Percentiles rank a stretch among this genome's conserved stretches.
Evolutionary conservation across 2,113 vertebrate species (phyloP).

Genomic region (Callithrix jacchus): DNA sequence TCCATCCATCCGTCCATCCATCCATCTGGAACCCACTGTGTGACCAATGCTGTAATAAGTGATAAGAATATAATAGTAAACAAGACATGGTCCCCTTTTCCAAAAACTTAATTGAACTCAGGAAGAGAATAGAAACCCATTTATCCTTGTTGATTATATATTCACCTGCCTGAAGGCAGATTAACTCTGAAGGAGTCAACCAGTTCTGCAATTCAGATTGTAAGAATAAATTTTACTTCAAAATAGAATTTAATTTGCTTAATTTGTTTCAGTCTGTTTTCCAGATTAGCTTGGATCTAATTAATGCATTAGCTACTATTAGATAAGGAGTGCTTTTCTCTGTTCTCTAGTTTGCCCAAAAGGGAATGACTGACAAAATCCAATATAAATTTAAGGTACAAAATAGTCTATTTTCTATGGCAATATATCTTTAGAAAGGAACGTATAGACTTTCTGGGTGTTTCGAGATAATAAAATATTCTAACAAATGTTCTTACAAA

Average conservation of each 20-base stretch:
- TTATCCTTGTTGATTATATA: constrained; percentile 33
- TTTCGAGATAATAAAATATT: constrained; percentile 58
- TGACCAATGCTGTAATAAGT: not conserved
- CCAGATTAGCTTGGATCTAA: constrained; percentile 28
- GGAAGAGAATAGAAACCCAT: not conserved
- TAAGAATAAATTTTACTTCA: constrained; percentile 56
- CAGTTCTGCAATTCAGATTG: constrained; percentile 10
- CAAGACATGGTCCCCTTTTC: not conserved
- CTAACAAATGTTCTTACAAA: constrained; percentile 48
- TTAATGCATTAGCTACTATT: constrained; percentile 44
- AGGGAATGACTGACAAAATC: constrained; percentile 31
- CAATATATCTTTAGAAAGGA: constrained; percentile 18
- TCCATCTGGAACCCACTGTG: not conserved
- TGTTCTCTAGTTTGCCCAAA: constrained; percentile 24
- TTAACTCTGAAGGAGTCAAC: constrained; percentile 3
- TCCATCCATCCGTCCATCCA: not conserved
- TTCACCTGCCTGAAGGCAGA: constrained; percentile 11
- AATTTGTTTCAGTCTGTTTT: constrained; percentile 42
- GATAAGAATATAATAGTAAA: constrained; percentile 7
- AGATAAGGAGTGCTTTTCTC: constrained; percentile 4
- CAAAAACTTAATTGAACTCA: not conserved
- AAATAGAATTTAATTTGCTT: constrained; percentile 52
- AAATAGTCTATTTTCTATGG: not conserved
- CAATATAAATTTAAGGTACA: constrained; percentile 1
- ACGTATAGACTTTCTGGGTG: constrained; percentile 30